Conservation (phyloP, 2,888 invertebrate species). For the Ischnus inquisitorius region DNA sequence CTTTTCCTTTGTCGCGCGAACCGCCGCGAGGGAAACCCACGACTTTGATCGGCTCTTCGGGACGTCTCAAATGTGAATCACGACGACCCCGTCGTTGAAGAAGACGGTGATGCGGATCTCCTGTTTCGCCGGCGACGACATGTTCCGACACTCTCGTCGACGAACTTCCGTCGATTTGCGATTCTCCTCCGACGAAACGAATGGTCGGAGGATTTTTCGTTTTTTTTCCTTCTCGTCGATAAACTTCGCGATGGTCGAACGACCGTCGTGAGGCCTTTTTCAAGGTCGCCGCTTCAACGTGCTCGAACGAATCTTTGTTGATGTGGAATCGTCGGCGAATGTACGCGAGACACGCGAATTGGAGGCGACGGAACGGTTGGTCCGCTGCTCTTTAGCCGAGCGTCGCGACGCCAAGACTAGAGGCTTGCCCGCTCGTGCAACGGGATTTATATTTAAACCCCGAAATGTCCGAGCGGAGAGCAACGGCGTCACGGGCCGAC, state of each 20-base stretch:
- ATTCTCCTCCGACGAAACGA: not conserved
- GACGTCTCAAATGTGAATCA: slow-evolving; percentile 87
- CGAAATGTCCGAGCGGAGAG: slow-evolving; percentile 29
- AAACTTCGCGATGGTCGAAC: not conserved
- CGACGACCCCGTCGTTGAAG: slow-evolving; percentile 89
- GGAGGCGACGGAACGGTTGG: slow-evolving; percentile 19
- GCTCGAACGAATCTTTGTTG: not conserved
- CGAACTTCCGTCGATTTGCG: too few relatives aligned
- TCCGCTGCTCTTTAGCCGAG: slow-evolving; percentile 74
- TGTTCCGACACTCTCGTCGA: slow-evolving; percentile 75
- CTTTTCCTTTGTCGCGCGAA: not conserved
- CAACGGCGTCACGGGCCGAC: slow-evolving; percentile 17
- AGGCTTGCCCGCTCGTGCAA: slow-evolving; percentile 79
- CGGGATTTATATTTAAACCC: slow-evolving; percentile 84
- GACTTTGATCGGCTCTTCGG: not conserved
- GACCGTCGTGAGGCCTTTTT: too few relatives aligned
- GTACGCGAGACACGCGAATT: not conserved
- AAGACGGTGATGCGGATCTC: slow-evolving; percentile 90
- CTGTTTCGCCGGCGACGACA: slow-evolving; percentile 89
- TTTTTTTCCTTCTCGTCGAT: not conserved
- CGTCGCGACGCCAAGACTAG: slow-evolving; percentile 83
- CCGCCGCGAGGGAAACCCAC: not conserved
- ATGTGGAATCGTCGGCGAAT: not conserved
- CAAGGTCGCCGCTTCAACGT: too few relatives aligned
- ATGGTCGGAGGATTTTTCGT: not conserved